phyloP scores from a whole-genome alignment of 2,888 invertebrate genomes.

The Sesamia inferens region DNA sequence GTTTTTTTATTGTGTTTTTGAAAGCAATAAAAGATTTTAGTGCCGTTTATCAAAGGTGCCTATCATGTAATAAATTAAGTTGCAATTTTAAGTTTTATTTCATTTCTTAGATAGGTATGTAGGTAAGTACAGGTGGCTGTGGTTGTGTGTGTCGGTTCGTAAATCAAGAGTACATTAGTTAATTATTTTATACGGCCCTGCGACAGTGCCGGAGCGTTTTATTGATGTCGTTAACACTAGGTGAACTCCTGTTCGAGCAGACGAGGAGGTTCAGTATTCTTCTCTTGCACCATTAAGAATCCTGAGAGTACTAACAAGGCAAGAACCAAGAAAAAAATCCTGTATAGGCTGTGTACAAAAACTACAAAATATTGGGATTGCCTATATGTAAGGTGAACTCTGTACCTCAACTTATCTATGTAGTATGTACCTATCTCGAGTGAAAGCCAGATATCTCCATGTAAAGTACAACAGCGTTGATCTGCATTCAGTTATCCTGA shows the following conservation, averaged over 20 bases:
- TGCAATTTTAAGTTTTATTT: conserved; percentile 67
- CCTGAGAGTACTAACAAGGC: neutral
- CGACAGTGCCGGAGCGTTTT: conserved; percentile 32
- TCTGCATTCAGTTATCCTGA: neutral
- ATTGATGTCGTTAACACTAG: conserved; percentile 35
- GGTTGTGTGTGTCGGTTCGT: conserved; percentile 27
- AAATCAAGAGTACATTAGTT: conserved; percentile 58
- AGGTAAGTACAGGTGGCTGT: conserved; percentile 19
- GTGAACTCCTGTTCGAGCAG: conserved; percentile 20
- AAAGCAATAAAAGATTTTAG: conserved; percentile 77
- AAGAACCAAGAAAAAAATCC: neutral
- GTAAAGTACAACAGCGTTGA: neutral
- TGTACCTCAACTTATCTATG: neutral
- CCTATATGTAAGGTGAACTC: neutral
- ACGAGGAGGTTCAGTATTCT: neutral
- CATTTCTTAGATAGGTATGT: conserved; percentile 53
- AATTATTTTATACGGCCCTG: conserved; percentile 44
- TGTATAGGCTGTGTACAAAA: neutral
- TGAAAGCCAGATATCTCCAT: neutral
- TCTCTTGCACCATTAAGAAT: neutral
- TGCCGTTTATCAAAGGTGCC: conserved; percentile 71
- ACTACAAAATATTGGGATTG: neutral
- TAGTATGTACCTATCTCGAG: too few relatives aligned
- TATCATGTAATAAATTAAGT: conserved; percentile 71
- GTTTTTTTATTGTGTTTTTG: conserved; percentile 80